Base-by-base conservation (phyloP, 2,113 vertebrate genomes). In the Propithecus coquereli region DNA sequence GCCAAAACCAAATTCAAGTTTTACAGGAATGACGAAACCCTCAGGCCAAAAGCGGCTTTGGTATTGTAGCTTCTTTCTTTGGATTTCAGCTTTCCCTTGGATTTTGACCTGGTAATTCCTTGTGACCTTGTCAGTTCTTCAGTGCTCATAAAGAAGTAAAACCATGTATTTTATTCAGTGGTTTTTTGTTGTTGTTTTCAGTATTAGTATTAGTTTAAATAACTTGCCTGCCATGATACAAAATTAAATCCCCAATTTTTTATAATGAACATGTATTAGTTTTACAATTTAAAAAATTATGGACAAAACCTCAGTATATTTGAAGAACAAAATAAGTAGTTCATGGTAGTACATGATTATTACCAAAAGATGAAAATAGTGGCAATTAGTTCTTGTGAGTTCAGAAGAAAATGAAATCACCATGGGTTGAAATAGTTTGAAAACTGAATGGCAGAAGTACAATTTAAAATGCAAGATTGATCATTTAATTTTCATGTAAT, bases 161-260 rank as follows among this genome's bases (percentile, higher is more conserved):
- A 89, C 81, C 45, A 83, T 18, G 27, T 54, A 45, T 93, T 89
- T 84, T 90, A 79, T 59, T 74, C 34, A n/a, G 3, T n/a, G 40
- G 80, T 93, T 47, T 90, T 50, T 52, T 25, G 14, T 52, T 52
- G 8, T 14, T 77, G 52, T 77, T 95, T 93, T 95, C 71, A 86
- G 27, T 70, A 77, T 52, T 17, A 81, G 11, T 34, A 40, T 50
- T 95, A 87, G 52, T 79, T 85, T 65, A 90, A 54, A 91, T 87
- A 87, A 43, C 30, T 86, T 94, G 79, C 25, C 34, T 94, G 40
- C n/a, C 40, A 66, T 54, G 34, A 61, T 22, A 73, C 34, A 87
- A 94, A 91, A 91, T 52, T 87, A 96, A 65, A 52, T 73, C 40
- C 65, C 37, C 32, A 73, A 63, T 90, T 90, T 45, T 90, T 65